Percentiles rank a stretch among this genome's conserved stretches.
Conservation (phyloP, 1,140 invertebrate species). For the Theocolax elegans region DNA sequence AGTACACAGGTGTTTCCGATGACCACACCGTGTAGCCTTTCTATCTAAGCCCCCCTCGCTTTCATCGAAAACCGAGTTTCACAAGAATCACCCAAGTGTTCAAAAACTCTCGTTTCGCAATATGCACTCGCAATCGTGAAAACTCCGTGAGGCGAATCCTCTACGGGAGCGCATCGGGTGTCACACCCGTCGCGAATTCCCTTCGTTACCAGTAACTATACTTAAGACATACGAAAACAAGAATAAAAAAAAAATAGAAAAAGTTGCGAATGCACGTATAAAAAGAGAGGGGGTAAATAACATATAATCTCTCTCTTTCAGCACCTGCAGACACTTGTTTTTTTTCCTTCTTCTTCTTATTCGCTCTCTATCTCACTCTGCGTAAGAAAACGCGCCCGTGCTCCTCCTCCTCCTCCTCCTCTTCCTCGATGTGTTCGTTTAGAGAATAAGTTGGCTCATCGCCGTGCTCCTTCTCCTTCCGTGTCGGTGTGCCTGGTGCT, state of each 20-base stretch:
- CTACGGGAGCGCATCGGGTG: constrained; percentile 1
- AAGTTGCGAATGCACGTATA: background rate
- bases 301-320: background rate
- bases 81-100: constrained; percentile 25
- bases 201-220: too few relatives aligned
- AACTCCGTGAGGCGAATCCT: constrained; percentile 19
- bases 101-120: constrained; percentile 31
- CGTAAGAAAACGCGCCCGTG: constrained; percentile 36
- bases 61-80: constrained; percentile 29
- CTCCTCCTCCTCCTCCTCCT: background rate
- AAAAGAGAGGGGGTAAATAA: background rate
- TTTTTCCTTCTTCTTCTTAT: constrained; percentile 7
- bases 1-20: background rate
- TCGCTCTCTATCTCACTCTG: background rate
- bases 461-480: constrained; percentile 16
- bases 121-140: constrained; percentile 1
- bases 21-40: constrained; percentile 14
- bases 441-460: constrained; percentile 36
- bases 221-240: background rate
- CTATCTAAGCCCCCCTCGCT: constrained; percentile 6
- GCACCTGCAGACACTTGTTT: constrained; percentile 34
- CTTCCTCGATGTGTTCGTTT: background rate
- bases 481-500: constrained; percentile 11
- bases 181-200: background rate
- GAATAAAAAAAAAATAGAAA: background rate